Base-by-base conservation (phyloP, 2,888 invertebrate genomes). In the Dryomyza anilis region DNA sequence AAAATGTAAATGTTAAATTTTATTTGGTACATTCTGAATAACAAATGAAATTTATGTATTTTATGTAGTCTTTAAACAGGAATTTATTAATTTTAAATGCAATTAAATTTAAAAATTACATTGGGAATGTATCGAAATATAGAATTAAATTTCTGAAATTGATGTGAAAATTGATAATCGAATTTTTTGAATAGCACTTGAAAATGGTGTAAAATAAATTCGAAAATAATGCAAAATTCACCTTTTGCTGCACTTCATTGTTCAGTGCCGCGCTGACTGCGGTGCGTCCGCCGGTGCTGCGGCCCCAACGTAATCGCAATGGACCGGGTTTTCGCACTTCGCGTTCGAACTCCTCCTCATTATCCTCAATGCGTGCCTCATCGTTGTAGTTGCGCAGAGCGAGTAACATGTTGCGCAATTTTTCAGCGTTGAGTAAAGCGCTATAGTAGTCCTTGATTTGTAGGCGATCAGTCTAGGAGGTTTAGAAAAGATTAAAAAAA, bases 271-370 rank as follows among this genome's bases (percentile, higher is more conserved):
- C 23, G 19, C 10, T 6, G 12, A 30, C 30, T 16, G 29, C 16
- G 7, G 59, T 3, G 30, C 48, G 46, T 1, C 69, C 76, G 30
- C 76, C 80, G 65, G 80, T 75, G 72, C 83, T 82, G 57, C 83
- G 81, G 25, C 83, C 83, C 77, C 81, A 83, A 69, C 83, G 75
- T 66, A 83, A 72, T 59, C 82, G 78, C 70, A 82, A 74, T 48
- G 78, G 76, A n/a, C 70, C 74, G 21, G 81, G 81, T 46, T 81
- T 82, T 39, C 82, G 78, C 3, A 75, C 74, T 63, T 79, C 78
- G 36, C 81, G 73, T 36, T 78, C 76, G 60, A 81, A 82, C 65
- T 74, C 77, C 45, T 64, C 69, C 4, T 73, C 69, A 25, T 71
- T 68, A 45, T 53, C 52, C 55, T 27, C 53, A 10, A 52, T 36